These are phyloP conservation scores for Hippocampus kuda DNA, from an alignment of 2,797 vertebrate species.

Conservation along the genomic window DNA sequence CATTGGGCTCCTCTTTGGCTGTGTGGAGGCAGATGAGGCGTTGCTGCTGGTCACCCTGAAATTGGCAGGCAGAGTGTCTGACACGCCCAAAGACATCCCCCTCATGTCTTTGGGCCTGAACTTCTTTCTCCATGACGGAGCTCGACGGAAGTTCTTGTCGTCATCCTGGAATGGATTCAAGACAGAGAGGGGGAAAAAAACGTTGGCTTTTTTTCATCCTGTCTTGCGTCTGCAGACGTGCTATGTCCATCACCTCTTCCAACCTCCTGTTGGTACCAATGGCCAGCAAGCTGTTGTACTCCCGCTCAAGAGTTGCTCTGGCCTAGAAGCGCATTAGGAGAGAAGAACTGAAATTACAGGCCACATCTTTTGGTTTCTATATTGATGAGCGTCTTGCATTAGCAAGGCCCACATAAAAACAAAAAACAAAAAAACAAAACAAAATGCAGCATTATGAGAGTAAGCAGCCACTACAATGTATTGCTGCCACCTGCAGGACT, in stretches of 20 bases:
- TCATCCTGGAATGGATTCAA: constrained; percentile 69
- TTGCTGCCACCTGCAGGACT: too few species aligned
- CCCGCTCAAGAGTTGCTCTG: constrained; percentile 80
- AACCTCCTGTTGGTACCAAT: constrained; percentile 82
- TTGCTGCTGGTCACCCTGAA: constrained; percentile 83
- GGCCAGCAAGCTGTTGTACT: constrained; percentile 83
- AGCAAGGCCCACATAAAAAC: too few species aligned
- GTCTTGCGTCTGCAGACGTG: not conserved
- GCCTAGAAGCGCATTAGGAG: constrained; percentile 62
- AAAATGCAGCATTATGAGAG: too few species aligned
- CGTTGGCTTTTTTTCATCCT: not conserved
- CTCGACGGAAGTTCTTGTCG: constrained; percentile 90
- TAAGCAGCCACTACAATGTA: too few species aligned
- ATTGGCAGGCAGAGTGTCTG: constrained; percentile 91
- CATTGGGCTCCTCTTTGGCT: constrained; percentile 93
- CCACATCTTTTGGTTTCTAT: not conserved
- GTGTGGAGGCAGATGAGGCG: constrained; percentile 79
- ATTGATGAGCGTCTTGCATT: too few species aligned
- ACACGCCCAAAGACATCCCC: constrained; percentile 77
- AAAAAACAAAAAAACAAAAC: too few species aligned
- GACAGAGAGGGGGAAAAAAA: not conserved
- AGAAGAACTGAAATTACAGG: not conserved
- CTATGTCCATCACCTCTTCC: constrained; percentile 75
- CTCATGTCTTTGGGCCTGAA: constrained; percentile 94
- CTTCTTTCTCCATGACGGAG: constrained; percentile 97